phyloP scores from a whole-genome alignment of 53 echinoderm and acorn worm genomes.

The Paracentrotus lividus region DNA sequence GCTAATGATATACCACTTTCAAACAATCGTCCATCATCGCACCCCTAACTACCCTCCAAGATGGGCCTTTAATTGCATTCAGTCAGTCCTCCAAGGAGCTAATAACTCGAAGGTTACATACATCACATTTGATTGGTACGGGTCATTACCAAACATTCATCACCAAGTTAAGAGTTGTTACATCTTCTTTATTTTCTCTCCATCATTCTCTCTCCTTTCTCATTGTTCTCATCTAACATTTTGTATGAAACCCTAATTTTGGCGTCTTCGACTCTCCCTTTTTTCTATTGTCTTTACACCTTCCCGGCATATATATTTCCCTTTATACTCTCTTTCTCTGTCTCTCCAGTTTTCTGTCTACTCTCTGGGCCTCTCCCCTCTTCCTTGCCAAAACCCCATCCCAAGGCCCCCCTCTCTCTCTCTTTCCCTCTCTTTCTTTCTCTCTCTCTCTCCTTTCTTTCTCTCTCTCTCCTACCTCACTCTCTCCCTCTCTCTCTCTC shows the following conservation, averaged over 20 bases:
- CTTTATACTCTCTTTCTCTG: background rate
- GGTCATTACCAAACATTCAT: background rate
- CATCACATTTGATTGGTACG: background rate
- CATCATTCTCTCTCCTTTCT: background rate
- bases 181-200: background rate
- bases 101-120: no score
- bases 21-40: background rate
- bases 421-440: background rate
- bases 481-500: background rate
- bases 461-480: background rate
- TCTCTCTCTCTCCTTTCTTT: background rate
- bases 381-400: background rate
- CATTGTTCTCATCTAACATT: background rate
- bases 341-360: no score
- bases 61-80: conserved; percentile 10
- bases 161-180: background rate
- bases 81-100: background rate
- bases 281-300: background rate
- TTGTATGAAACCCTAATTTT: no score
- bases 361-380: no score
- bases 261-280: no score
- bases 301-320: background rate
- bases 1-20: background rate
- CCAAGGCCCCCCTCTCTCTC: background rate
- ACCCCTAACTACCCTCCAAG: background rate